These are phyloP conservation scores for Rhinophrynus dorsalis DNA, from an alignment of 2,797 vertebrate genomes.

Conservation along the genomic window DNA sequence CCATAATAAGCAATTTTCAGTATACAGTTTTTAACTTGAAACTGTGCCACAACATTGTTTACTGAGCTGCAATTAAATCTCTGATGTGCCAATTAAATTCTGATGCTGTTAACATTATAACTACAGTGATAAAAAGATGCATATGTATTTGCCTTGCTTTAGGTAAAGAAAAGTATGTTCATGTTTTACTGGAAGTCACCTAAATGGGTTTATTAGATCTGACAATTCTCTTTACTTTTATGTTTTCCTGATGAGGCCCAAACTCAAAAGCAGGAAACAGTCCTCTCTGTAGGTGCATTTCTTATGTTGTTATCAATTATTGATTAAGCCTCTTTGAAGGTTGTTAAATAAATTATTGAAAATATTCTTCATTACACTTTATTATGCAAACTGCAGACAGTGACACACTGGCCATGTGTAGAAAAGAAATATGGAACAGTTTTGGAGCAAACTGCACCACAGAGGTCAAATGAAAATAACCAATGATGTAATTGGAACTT, in stretches of 20 bases:
- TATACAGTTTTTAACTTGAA: no score
- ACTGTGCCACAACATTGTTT: no score
- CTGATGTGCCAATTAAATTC: no score
- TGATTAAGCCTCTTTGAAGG: conserved; percentile 29
- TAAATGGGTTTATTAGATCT: background rate
- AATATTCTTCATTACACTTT: conserved; percentile 3
- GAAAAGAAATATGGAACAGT: background rate
- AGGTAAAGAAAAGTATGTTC: no score
- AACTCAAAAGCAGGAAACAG: background rate
- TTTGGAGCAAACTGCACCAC: no score
- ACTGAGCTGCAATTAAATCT: no score
- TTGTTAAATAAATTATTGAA: conserved; percentile 32
- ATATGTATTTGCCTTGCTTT: no score
- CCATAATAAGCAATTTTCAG: no score
- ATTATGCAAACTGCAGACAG: conserved; percentile 14
- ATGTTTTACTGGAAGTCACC: background rate
- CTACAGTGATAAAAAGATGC: no score
- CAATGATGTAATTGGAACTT: no score
- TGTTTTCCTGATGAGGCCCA: background rate
- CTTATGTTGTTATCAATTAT: conserved; percentile 25
- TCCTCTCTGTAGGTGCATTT: background rate
- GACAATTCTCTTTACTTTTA: background rate
- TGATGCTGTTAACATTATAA: no score
- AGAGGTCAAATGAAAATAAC: no score
- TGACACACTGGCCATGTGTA: conserved; percentile 25